A percentile compares a stretch with the other conserved stretches of the same genome.
Conservation (phyloP, 2,113 vertebrate species). For the Ardeotis arabs region DNA sequence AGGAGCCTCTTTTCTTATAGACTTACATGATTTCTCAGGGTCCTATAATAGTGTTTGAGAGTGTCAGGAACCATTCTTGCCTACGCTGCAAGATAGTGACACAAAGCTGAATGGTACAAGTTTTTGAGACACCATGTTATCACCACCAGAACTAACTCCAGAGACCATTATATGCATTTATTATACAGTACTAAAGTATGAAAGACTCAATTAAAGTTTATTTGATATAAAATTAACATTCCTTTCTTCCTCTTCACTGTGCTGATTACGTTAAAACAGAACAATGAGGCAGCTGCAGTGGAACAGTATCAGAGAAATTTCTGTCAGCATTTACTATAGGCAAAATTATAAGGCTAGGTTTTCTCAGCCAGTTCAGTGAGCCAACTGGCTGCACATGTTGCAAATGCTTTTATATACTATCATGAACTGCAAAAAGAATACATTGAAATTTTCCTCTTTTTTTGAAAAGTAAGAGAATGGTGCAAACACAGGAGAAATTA, state of each 20-base stretch:
- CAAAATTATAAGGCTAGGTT: constrained; percentile 52
- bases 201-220: constrained; percentile 67
- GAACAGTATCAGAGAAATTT: constrained; percentile 57
- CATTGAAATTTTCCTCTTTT: constrained; percentile 40
- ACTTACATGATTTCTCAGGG: not conserved
- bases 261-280: constrained; percentile 58
- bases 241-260: constrained; percentile 52
- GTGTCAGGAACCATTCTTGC: not conserved
- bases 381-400: constrained; percentile 63
- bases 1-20: not conserved
- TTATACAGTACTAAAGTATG: constrained; percentile 42
- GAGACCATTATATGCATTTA: constrained; percentile 24
- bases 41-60: not conserved
- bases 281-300: constrained; percentile 70
- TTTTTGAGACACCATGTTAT: not conserved
- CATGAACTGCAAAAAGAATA: constrained; percentile 25
- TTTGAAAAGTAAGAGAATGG: constrained; percentile 35
- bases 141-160: constrained; percentile 16
- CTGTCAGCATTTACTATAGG: constrained; percentile 61
- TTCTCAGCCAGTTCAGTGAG: constrained; percentile 52
- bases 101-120: not conserved
- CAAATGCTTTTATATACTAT: not conserved
- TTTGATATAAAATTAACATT: constrained; percentile 58
- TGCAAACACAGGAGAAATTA: constrained; percentile 16
- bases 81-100: not conserved